Conservation (phyloP, 2,888 invertebrate species). For the Pomacea canaliculata region DNA sequence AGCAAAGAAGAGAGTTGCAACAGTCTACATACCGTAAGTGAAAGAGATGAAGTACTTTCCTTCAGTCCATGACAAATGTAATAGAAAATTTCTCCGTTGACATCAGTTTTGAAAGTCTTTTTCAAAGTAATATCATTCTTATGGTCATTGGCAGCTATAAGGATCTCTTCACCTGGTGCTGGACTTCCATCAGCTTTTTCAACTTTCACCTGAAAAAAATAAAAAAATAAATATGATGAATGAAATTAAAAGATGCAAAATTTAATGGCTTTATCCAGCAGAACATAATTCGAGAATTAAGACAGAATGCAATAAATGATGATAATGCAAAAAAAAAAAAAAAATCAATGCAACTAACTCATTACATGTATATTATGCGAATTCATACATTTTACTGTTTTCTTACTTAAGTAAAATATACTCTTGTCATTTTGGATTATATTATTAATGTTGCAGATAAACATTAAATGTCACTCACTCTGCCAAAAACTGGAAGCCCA, state of each 20-base stretch:
- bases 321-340: no score
- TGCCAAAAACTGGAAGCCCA: slow-evolving; percentile 75
- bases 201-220: slow-evolving; percentile 50
- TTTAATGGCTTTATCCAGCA: no score
- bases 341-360: no score
- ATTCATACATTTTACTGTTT: no score
- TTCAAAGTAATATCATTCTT: slow-evolving; percentile 33
- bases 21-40: slow-evolving; percentile 3
- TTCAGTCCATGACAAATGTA: slow-evolving; percentile 41
- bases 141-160: slow-evolving; percentile 39
- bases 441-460: no score
- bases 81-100: slow-evolving; percentile 45
- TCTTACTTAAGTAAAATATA: no score
- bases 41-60: slow-evolving; percentile 32
- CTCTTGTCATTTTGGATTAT: no score
- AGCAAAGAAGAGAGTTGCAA: no score
- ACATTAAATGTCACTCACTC: slow-evolving; percentile 38
- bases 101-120: slow-evolving; percentile 46
- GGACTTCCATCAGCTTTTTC: slow-evolving; percentile 60
- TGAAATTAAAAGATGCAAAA: no score
- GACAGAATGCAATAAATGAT: no score
- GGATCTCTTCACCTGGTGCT: slow-evolving; percentile 53
- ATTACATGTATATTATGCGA: no score
- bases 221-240: background rate
- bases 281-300: no score